Evolutionary conservation across 2,113 vertebrate genomes (phyloP).

Genomic region (Embiotoca jacksoni): DNA sequence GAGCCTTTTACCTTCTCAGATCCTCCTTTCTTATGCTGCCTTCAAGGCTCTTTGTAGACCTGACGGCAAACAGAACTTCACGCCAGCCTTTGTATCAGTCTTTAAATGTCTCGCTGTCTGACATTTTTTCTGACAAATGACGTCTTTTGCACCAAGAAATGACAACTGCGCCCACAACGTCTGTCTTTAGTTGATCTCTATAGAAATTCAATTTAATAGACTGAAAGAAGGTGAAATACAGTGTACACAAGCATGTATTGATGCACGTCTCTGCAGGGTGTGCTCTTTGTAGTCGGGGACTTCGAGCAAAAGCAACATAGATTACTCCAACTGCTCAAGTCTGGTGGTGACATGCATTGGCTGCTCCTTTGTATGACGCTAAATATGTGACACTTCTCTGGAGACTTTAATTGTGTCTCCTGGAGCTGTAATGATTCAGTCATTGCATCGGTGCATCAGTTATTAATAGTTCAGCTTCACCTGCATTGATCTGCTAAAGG

Average conservation of each 20-base stretch:
- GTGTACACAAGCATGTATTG: conserved; percentile 27
- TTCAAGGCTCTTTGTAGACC: conserved; percentile 2
- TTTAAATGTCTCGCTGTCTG: conserved; percentile 15
- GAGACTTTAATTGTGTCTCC: conserved; percentile 22
- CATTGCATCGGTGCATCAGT: conserved; percentile 12
- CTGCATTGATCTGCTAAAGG: conserved; percentile 14
- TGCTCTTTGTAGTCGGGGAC: conserved; percentile 27
- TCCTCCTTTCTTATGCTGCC: conserved; percentile 25
- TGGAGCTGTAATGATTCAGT: conserved; percentile 21
- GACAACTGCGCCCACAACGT: conserved; percentile 1
- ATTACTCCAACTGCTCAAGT: conserved; percentile 18
- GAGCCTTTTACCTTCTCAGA: conserved; percentile 12
- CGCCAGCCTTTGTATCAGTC: conserved; percentile 6
- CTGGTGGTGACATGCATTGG: conserved; percentile 19
- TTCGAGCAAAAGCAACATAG: conserved; percentile 12
- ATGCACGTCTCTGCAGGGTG: conserved; percentile 47
- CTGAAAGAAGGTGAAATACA: conserved; percentile 38
- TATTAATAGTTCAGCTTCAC: conserved; percentile 30
- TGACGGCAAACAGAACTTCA: conserved; percentile 1
- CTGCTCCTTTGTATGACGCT: conserved; percentile 13
- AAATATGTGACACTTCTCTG: conserved; percentile 10
- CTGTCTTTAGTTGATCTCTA: conserved; percentile 15
- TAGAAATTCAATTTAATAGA: conserved; percentile 24
- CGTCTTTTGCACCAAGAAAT: conserved; percentile 1
- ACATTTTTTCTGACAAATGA: conserved; percentile 17